A percentile compares a stretch with the other conserved stretches of the same genome.
phyloP scores from a whole-genome alignment of 2,888 invertebrate genomes.

The Tenthredo amoena region DNA sequence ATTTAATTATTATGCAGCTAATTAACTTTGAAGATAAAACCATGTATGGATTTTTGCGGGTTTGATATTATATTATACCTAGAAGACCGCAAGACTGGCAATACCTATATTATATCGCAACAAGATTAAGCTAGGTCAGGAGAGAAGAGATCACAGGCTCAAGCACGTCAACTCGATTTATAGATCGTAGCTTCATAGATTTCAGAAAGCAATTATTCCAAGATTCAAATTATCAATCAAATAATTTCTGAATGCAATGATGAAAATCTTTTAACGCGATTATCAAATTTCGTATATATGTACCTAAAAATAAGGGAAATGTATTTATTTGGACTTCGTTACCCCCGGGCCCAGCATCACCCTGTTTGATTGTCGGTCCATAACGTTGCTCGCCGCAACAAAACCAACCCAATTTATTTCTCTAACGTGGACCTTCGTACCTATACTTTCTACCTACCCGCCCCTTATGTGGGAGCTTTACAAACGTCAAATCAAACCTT shows the following conservation, averaged over 20 bases:
- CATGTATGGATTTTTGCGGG: too few relatives aligned
- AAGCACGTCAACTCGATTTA: background rate
- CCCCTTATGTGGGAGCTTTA: background rate
- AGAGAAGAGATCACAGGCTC: background rate
- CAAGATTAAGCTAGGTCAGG: background rate
- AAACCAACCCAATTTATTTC: background rate
- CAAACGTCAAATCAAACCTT: background rate
- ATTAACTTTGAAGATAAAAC: too few relatives aligned
- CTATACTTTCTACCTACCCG: background rate
- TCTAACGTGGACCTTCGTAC: background rate
- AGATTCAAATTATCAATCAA: too few relatives aligned
- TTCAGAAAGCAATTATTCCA: too few relatives aligned
- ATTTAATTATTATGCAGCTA: too few relatives aligned
- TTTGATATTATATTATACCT: background rate
- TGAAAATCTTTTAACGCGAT: too few relatives aligned
- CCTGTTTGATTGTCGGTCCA: background rate
- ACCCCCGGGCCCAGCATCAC: background rate
- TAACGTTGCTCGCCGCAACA: background rate
- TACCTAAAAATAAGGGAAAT: too few relatives aligned
- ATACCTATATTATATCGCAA: background rate
- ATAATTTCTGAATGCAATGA: too few relatives aligned
- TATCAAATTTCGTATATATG: background rate
- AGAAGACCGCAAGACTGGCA: background rate
- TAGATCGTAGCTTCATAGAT: too few relatives aligned
- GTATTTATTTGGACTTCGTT: background rate